These are phyloP conservation scores for Crocuta crocuta DNA, from an alignment of 2,113 vertebrate genomes.

Conservation along the genomic window DNA sequence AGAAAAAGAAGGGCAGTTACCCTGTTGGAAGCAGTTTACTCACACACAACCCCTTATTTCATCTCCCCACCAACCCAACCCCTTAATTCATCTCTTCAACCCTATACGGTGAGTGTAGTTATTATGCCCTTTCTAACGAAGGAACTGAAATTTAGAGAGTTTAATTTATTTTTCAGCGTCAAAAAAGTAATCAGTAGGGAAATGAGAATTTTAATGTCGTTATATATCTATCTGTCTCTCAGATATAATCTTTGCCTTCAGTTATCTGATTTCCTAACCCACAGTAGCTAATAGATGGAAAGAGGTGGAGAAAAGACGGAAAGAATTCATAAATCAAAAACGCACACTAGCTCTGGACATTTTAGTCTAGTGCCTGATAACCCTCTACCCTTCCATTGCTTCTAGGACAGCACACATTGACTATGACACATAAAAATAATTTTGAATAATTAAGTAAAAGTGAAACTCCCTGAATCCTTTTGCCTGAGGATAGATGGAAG, in stretches of 20 bases:
- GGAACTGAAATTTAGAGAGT: neutral
- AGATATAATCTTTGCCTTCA: neutral
- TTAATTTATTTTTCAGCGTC: neutral
- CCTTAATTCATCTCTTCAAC: neutral
- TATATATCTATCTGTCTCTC: neutral
- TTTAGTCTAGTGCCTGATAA: neutral
- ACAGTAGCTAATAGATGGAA: neutral
- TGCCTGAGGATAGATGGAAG: neutral
- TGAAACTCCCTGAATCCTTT: neutral
- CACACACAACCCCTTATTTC: neutral
- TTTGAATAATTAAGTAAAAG: neutral
- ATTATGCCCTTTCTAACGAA: neutral
- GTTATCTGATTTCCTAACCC: neutral
- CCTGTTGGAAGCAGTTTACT: neutral
- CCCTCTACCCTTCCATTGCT: fast-evolving
- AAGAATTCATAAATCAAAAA: neutral
- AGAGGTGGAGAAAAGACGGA: neutral
- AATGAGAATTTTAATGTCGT: neutral
- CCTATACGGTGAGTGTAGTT: neutral
- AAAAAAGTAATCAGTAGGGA: neutral
- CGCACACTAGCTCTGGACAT: neutral
- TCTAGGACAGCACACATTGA: neutral
- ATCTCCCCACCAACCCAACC: neutral
- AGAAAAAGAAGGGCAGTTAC: neutral
- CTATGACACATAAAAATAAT: neutral